A percentile compares a stretch with the other conserved stretches of the same genome.
These are phyloP conservation scores for Drosophila pandora DNA, from an alignment of 1,140 invertebrate genomes.

Conservation along the genomic window DNA sequence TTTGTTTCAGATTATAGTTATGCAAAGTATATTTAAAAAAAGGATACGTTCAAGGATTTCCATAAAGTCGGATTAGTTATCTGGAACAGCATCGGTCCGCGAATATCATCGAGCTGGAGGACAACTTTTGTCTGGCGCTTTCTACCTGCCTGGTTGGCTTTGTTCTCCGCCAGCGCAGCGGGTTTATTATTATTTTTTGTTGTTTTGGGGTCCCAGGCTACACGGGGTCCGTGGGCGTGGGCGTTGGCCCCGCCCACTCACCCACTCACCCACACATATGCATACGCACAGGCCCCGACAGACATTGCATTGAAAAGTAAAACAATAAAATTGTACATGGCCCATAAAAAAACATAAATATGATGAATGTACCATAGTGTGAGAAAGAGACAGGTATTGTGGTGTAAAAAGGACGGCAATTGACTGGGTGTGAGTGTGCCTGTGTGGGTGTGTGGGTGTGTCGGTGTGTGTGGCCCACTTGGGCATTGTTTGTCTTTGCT, in stretches of 20 bases:
- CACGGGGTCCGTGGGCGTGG: neutral
- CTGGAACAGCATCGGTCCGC: neutral
- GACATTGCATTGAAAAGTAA: slow-evolving; percentile 59
- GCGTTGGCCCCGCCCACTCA: neutral
- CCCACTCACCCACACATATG: too few species aligned
- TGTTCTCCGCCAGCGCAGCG: slow-evolving; percentile 5
- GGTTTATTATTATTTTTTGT: slow-evolving; percentile 3
- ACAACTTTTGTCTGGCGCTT: slow-evolving; percentile 20
- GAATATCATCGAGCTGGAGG: slow-evolving; percentile 2
- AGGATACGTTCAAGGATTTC: neutral
- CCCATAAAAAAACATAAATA: slow-evolving; percentile 73
- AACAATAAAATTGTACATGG: slow-evolving; percentile 77
- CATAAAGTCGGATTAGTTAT: neutral
- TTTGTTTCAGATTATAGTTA: too few species aligned
- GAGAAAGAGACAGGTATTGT: slow-evolving; percentile 2
- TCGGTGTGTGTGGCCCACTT: slow-evolving; percentile 41
- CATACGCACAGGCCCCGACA: slow-evolving; percentile 6
- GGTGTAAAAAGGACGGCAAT: slow-evolving; percentile 1
- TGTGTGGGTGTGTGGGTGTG: slow-evolving; percentile 2
- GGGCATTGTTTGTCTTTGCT: slow-evolving; percentile 62
- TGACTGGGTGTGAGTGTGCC: slow-evolving; percentile 6
- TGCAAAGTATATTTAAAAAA: too few species aligned
- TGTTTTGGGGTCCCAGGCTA: neutral
- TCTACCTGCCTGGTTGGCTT: slow-evolving; percentile 18
- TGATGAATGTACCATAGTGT: slow-evolving; percentile 47